Evolutionary conservation across 2,797 vertebrate species (phyloP), one percentile per base, ranked within the genome.

Genomic region (Dicrostonyx torquatus): DNA sequence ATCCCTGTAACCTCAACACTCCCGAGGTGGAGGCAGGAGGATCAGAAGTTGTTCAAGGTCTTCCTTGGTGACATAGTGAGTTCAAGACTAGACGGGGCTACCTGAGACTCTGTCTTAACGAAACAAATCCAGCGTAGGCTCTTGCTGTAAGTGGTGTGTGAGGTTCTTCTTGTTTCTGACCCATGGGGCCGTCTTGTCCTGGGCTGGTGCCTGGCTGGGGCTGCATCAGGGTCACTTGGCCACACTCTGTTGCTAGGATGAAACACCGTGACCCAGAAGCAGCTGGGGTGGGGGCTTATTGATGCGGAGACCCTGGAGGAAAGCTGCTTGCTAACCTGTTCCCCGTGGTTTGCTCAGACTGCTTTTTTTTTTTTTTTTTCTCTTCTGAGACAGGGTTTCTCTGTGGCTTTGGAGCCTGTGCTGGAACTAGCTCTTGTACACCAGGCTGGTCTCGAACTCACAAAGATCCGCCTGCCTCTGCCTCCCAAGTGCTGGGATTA

Each of bases 211-310:
- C 55, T 29, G 4, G n/a, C 70, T 58, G 29, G 22, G 76, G 24
- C 14, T 37, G 1, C 24, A 2, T 8, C 0, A 0, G 10, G 2
- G 20, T 64, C 14, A 40, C 8, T 48, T n/a, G 18, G 45, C 14
- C 45, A 31, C 10, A 18, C 10, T 64, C 60, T 60, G 24, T 43
- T 34, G 29, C 11, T 26, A 6, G 66, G 62, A 66, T 50, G 45
- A 84, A 66, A 66, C 43, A 84, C 31, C 0, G 1, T 22, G 43
- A 84, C 82, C 62, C 43, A 68, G 82, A 68, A 66, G 64, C 20
- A 48, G 2, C 18, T 13, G 48, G 12, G 7, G 55, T 6, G 55
- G 20, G 20, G 43, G 6, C 3, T 43, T 43, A 43, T 43, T 43
- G 78, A 80, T 15, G n/a, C 53, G 3, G 4, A 62, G 79, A 37